Percentiles rank a stretch among this genome's conserved stretches.
These are phyloP conservation scores for Dicyrtoma fusca DNA, from an alignment of 2,888 invertebrate species.

Conservation along the genomic window DNA sequence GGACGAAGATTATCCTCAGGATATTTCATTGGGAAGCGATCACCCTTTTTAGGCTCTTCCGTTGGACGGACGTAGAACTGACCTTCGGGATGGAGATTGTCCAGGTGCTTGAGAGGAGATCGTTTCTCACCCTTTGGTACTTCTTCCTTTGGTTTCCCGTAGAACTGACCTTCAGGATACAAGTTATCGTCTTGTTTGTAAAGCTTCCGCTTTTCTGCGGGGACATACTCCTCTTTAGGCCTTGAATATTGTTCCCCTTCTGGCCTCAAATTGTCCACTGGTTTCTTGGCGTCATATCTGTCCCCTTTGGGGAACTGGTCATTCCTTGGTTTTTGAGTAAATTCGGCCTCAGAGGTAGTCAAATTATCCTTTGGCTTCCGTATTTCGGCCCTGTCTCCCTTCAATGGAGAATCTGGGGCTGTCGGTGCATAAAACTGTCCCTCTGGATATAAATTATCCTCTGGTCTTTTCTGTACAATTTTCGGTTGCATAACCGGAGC, in stretches of 20 bases:
- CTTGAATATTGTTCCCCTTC: conserved; percentile 63
- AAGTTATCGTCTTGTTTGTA: conserved; percentile 64
- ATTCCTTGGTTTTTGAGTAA: conserved; percentile 58
- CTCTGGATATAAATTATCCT: conserved; percentile 64
- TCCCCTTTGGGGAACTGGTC: conserved; percentile 59
- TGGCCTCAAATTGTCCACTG: conserved; percentile 62
- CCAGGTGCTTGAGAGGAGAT: conserved; percentile 58
- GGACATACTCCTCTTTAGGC: conserved; percentile 59
- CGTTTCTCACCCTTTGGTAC: conserved; percentile 63
- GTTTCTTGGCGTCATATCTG: conserved; percentile 59
- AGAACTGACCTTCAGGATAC: conserved; percentile 66
- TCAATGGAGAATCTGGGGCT: conserved; percentile 30
- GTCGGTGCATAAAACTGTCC: conserved; percentile 63
- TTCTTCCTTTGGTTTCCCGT: conserved; percentile 62
- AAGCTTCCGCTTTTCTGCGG: conserved; percentile 58
- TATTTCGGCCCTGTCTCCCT: conserved; percentile 55
- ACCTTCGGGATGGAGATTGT: conserved; percentile 65
- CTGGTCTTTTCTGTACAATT: conserved; percentile 61
- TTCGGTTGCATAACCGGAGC: conserved; percentile 62
- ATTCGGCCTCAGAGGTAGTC: conserved; percentile 61
- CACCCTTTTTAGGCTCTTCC: conserved; percentile 60
- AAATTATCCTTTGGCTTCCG: conserved; percentile 64
- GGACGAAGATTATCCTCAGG: conserved; percentile 67
- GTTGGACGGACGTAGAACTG: conserved; percentile 66
- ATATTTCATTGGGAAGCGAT: conserved; percentile 62